A percentile compares a stretch with the other conserved stretches of the same genome.
Evolutionary conservation across 2,797 vertebrate species (phyloP).

Genomic region (Rallus crepitans): DNA sequence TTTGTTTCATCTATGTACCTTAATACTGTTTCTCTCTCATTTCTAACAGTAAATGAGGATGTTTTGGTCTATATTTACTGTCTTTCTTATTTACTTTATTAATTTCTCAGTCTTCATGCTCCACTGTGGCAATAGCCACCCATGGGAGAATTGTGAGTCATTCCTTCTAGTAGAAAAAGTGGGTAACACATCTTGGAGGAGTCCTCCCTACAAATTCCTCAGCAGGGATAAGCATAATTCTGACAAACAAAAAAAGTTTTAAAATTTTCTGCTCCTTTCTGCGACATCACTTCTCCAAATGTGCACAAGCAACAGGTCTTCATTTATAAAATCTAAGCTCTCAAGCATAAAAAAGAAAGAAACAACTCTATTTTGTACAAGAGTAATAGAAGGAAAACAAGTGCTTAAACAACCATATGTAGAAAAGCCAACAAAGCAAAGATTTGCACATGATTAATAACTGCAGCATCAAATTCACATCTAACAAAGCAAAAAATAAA

Average conservation of each 20-base stretch:
- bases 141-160: conserved; percentile 31
- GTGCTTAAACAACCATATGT: background rate
- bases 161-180: background rate
- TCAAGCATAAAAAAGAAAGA: background rate
- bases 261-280: background rate
- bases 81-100: conserved; percentile 73
- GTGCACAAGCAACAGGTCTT: background rate
- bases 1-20: conserved; percentile 85
- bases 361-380: background rate
- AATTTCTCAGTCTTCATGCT: conserved; percentile 46
- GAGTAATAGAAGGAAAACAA: background rate
- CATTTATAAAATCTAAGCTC: background rate
- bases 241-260: background rate
- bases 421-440: background rate
- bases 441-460: background rate
- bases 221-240: background rate
- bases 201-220: background rate
- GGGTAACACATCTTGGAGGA: background rate
- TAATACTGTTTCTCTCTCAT: conserved; percentile 77
- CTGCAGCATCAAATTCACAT: background rate
- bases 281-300: background rate
- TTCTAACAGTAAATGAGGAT: conserved; percentile 80
- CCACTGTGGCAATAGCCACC: conserved; percentile 2
- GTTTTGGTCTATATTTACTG: conserved; percentile 79
- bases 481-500: background rate